Percentiles rank a stretch among this genome's conserved stretches.
Conservation (phyloP, 2,113 vertebrate genomes). For the Triplophysa siluroides region DNA sequence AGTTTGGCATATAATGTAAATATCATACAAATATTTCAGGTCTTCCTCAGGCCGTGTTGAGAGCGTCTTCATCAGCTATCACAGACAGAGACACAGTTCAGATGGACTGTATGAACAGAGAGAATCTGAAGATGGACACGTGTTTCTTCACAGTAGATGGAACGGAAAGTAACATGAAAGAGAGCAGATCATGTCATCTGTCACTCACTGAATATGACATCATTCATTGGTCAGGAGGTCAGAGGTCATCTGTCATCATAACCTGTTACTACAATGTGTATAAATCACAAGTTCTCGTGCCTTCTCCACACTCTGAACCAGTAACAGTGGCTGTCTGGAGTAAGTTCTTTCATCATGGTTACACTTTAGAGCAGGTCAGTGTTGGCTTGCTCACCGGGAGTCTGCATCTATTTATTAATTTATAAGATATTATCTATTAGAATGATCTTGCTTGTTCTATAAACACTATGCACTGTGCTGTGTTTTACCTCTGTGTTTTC, state of each 20-base stretch:
- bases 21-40: neutral
- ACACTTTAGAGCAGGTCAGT: too few relatives aligned
- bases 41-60: slow-evolving; percentile 10
- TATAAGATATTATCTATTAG: too few relatives aligned
- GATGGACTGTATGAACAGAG: neutral
- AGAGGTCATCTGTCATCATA: slow-evolving; percentile 15
- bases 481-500: too few relatives aligned
- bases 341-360: neutral
- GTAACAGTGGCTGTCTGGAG: neutral
- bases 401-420: too few relatives aligned
- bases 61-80: neutral
- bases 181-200: neutral
- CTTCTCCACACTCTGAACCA: neutral
- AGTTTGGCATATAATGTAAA: too few relatives aligned
- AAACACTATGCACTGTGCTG: too few relatives aligned
- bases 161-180: neutral
- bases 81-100: slow-evolving; percentile 8
- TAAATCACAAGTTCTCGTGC: neutral
- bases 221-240: slow-evolving; percentile 1
- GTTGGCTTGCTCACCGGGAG: too few relatives aligned
- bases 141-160: neutral
- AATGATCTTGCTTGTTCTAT: too few relatives aligned
- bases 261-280: slow-evolving; percentile 3
- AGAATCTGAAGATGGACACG: neutral
- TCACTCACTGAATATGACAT: slow-evolving; percentile 10